These are phyloP conservation scores for Argyrosomus japonicus DNA, from an alignment of 2,113 vertebrate genomes.

Conservation along the genomic window DNA sequence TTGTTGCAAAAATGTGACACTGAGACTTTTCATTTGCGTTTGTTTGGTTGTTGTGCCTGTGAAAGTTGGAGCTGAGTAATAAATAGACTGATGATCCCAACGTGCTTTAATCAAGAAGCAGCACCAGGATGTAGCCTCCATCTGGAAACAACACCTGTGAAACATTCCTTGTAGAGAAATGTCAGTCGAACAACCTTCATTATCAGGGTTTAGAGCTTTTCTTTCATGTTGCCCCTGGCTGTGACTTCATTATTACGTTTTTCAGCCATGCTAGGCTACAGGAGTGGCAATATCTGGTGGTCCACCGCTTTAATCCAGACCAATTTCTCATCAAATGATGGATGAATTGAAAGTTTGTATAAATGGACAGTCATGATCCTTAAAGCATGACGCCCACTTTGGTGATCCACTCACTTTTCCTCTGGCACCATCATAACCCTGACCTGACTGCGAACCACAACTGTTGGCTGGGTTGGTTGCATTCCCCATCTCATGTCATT, in stretches of 20 bases:
- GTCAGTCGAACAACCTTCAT: background rate
- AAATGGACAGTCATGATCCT: background rate
- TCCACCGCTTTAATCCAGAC: background rate
- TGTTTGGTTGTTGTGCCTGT: background rate
- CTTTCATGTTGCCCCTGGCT: constrained; percentile 32
- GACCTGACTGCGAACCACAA: background rate
- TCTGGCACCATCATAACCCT: background rate
- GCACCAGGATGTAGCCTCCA: background rate
- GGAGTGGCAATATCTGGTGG: background rate
- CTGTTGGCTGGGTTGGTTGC: background rate
- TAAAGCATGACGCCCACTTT: background rate
- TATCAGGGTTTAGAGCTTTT: background rate
- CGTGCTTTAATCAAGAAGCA: background rate
- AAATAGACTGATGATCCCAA: background rate
- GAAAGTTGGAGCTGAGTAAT: background rate
- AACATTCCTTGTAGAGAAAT: constrained; percentile 17
- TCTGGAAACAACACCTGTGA: constrained; percentile 19
- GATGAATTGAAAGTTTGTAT: background rate
- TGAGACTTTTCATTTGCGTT: background rate
- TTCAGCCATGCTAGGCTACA: background rate
- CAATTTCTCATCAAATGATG: background rate
- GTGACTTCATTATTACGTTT: constrained; percentile 8
- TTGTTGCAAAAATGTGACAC: too few species aligned
- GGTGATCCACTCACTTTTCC: background rate
- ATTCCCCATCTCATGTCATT: background rate